phyloP scores from a whole-genome alignment of 2,797 vertebrate species.

The Typhlichthys subterraneus region DNA sequence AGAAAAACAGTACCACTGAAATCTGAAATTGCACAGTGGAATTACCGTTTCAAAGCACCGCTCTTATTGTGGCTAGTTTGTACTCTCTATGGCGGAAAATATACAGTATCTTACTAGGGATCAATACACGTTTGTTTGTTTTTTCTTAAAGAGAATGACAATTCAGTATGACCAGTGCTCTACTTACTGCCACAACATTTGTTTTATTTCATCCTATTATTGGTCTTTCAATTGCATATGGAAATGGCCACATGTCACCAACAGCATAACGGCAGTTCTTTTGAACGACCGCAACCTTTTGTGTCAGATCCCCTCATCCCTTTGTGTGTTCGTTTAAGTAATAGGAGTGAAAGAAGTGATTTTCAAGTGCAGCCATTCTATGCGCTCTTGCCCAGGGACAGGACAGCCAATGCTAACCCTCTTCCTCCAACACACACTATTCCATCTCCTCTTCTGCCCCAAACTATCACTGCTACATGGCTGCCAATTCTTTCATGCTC shows the following conservation, averaged over 20 bases:
- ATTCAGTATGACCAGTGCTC: slow-evolving; percentile 30
- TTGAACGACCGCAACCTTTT: slow-evolving; percentile 33
- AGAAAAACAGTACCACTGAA: too few relatives aligned
- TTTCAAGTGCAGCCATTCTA: slow-evolving; percentile 64
- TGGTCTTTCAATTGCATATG: slow-evolving; percentile 60
- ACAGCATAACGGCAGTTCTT: slow-evolving; percentile 45
- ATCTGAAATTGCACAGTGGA: too few relatives aligned
- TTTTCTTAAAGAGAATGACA: slow-evolving; percentile 1
- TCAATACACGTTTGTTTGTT: too few relatives aligned
- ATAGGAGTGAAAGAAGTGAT: slow-evolving; percentile 56
- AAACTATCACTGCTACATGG: slow-evolving; percentile 59
- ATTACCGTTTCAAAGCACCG: too few relatives aligned
- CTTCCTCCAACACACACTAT: slow-evolving; percentile 24
- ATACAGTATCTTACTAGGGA: too few relatives aligned
- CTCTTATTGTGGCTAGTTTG: too few relatives aligned
- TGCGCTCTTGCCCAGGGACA: slow-evolving; percentile 37
- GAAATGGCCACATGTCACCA: slow-evolving; percentile 60
- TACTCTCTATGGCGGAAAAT: too few relatives aligned
- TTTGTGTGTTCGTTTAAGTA: slow-evolving; percentile 32
- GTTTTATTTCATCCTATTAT: slow-evolving; percentile 41
- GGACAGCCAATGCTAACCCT: slow-evolving; percentile 48
- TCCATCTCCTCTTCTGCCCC: slow-evolving; percentile 39
- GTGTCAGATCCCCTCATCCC: slow-evolving; percentile 40
- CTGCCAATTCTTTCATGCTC: slow-evolving; percentile 54
- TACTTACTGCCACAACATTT: slow-evolving; percentile 46